Evolutionary conservation across 2,797 vertebrate species (phyloP).

Genomic region (Pseudomugil gertrudae): DNA sequence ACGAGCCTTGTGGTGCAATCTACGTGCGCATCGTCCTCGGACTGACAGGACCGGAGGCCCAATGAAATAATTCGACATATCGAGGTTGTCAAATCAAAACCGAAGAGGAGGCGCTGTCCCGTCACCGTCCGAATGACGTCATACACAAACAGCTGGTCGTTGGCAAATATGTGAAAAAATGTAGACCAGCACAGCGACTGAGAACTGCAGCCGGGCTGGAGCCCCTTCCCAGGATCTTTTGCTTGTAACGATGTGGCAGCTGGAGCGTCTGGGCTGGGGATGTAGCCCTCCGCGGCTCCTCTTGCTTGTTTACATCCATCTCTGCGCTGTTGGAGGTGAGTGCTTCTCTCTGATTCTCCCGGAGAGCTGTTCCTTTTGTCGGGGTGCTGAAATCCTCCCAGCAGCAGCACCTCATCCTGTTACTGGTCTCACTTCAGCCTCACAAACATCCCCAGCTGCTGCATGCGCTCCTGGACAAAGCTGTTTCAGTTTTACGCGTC

Average conservation of each 20-base stretch:
- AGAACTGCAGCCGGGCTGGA: conserved; percentile 77
- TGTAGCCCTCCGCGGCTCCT: conserved; percentile 78
- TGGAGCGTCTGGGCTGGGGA: conserved; percentile 73
- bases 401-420: conserved; percentile 31
- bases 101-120: conserved; percentile 72
- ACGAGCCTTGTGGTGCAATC: conserved; percentile 72
- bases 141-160: conserved; percentile 87
- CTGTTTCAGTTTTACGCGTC: conserved; percentile 23
- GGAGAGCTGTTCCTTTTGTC: conserved; percentile 77
- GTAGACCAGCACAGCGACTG: conserved; percentile 82
- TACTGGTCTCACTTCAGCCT: conserved; percentile 18
- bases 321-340: conserved; percentile 85
- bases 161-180: conserved; percentile 82
- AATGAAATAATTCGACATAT: conserved; percentile 68
- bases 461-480: background rate
- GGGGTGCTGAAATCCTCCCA: conserved; percentile 74
- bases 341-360: conserved; percentile 59
- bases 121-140: conserved; percentile 82
- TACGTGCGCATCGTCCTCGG: conserved; percentile 59
- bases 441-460: conserved; percentile 27
- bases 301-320: conserved; percentile 78
- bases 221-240: conserved; percentile 62
- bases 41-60: conserved; percentile 69
- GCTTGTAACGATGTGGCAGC: conserved; percentile 79
- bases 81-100: conserved; percentile 78